Base-by-base conservation (phyloP, 2,113 vertebrate genomes). In the Burhinus oedicnemus region DNA sequence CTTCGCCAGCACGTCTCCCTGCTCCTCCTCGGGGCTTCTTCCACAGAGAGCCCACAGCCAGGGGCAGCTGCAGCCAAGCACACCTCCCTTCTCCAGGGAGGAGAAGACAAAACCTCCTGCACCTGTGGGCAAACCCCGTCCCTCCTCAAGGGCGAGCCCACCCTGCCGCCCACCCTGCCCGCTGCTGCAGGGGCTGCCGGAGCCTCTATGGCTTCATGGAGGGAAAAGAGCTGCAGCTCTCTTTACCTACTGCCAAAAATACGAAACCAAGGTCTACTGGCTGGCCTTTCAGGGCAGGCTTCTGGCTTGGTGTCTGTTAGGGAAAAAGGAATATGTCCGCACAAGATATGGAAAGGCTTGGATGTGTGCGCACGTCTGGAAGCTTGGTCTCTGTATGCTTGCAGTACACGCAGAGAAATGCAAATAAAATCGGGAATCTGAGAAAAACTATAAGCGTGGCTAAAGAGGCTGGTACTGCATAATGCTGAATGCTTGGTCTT, bases 41-140 rank as follows among this genome's bases (percentile, higher is more conserved):
- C 51, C 15, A 11, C 6, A 13, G 30, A 10, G 2, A 0, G 22
- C 15, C 18, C 21, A 5, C 13, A 34, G 29, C 3, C 32, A 61
- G 57, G 21, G 17, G 52, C 51, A 62, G 83, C 64, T 68, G 23
- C 34, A 55, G 7, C 13, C 60, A 79, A 87, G 30, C 13, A 44
- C 42, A 61, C 6, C 68, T 76, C 22, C 6, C 47, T 47, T 32
- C 15, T 42, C 34, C 29, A 19, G 0, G 3, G 22, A 62, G 54
- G 29, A 2, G 9, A 44, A 7, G 5, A 15, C 16, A 38, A 80
- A 83, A 92, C n/a, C n/a, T 34, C 44, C 32, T 15, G 1, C 47
- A 77, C 62, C 70, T 64, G 79, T 21, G 27, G 79, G 27, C 64
- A 81, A 80, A 9, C 6, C 23, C 32, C 1, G 0, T 18, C 15